phyloP scores from a whole-genome alignment of 2,113 vertebrate species.

The Climacteris rufus region DNA sequence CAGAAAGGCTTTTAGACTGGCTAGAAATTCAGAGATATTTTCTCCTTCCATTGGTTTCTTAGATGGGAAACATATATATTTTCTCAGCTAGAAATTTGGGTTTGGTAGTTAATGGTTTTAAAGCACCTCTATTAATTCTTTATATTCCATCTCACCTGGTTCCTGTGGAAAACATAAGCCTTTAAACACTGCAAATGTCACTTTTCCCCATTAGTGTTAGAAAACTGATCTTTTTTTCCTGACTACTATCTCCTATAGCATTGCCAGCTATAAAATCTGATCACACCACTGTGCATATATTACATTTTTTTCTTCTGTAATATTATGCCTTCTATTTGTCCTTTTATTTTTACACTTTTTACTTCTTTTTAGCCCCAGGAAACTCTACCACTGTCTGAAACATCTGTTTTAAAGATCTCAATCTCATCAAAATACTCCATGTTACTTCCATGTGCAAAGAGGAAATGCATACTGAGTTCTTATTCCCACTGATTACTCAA shows the following conservation, averaged over 20 bases:
- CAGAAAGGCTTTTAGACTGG: constrained; percentile 58
- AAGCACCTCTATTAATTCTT: constrained; percentile 71
- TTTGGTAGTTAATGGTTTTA: constrained; percentile 62
- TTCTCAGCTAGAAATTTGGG: constrained; percentile 66
- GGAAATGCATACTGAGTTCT: background rate
- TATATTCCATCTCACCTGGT: constrained; percentile 72
- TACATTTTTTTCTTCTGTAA: background rate
- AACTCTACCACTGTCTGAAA: background rate
- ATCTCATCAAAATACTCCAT: background rate
- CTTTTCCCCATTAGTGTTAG: constrained; percentile 46
- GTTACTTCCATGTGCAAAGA: background rate
- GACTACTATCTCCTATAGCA: background rate
- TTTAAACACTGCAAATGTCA: constrained; percentile 71
- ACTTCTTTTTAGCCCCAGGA: background rate
- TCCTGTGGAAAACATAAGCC: constrained; percentile 75
- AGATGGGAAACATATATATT: constrained; percentile 46
- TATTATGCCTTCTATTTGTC: background rate
- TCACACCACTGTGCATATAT: background rate
- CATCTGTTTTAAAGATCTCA: background rate
- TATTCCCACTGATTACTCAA: background rate
- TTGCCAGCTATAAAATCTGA: constrained; percentile 15
- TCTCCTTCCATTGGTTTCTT: constrained; percentile 68
- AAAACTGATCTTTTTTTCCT: constrained; percentile 13
- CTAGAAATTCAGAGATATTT: constrained; percentile 65
- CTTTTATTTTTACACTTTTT: background rate